These are phyloP conservation scores for Agrilus biguttatus DNA, from an alignment of 2,888 invertebrate species.

Conservation along the genomic window DNA sequence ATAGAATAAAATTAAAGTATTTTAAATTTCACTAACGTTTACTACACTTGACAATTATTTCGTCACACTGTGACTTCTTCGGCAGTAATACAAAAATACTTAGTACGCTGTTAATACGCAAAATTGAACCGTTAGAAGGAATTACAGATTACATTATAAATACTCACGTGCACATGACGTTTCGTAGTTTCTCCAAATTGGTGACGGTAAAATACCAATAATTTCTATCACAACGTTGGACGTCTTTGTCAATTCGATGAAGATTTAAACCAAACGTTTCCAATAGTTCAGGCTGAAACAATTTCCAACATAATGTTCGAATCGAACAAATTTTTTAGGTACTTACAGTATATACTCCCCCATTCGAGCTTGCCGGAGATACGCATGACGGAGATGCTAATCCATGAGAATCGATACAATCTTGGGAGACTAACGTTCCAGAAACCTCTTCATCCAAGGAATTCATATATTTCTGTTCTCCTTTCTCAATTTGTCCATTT, in stretches of 20 bases:
- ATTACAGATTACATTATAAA: too few relatives aligned
- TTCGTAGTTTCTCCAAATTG: conserved; percentile 82
- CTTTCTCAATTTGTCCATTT: conserved; percentile 33
- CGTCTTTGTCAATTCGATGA: conserved; percentile 93
- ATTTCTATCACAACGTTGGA: conserved; percentile 88
- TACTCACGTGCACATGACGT: conserved; percentile 93
- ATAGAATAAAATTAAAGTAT: too few relatives aligned
- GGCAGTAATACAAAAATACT: too few relatives aligned
- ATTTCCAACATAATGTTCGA: conserved; percentile 1
- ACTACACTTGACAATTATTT: too few relatives aligned
- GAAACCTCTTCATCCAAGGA: conserved; percentile 46
- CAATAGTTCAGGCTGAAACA: conserved; percentile 62
- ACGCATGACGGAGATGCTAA: conserved; percentile 42
- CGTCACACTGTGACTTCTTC: too few relatives aligned
- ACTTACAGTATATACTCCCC: conserved; percentile 75
- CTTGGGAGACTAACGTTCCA: conserved; percentile 28
- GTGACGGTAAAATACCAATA: conserved; percentile 82
- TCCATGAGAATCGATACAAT: conserved; percentile 32
- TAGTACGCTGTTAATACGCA: too few relatives aligned
- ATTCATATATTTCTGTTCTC: conserved; percentile 34
- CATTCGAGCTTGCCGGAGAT: conserved; percentile 82
- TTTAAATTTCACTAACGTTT: too few relatives aligned
- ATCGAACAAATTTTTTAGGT: not conserved
- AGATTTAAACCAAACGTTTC: conserved; percentile 78
- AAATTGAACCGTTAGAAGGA: too few relatives aligned